Base-by-base conservation (phyloP, 1,140 invertebrate species). In the Ceratosolen fusciceps region DNA sequence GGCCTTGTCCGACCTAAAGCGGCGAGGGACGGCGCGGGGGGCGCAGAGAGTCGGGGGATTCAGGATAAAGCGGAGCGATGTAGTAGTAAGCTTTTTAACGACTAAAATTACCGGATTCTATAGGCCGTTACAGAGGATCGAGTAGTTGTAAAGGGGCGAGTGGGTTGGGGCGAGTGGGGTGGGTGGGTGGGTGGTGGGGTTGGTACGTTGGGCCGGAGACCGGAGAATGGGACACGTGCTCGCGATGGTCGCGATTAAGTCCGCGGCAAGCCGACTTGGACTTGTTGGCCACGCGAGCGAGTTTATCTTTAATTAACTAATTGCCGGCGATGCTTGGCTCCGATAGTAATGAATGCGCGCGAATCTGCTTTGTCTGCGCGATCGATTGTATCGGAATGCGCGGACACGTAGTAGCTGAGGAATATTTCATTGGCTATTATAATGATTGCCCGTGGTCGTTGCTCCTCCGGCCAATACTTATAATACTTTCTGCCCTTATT, bases 251-350 rank as follows among this genome's bases (percentile, higher is more conserved):
- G 26, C 47, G 49, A 72, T 54, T 54, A 54, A 72, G 29, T n/a
- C 19, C 21, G n/a, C n/a, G n/a, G n/a, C n/a, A n/a, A n/a, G n/a
- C n/a, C n/a, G 34, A 0, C 16, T n/a, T 26, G 14, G 21, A 26
- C 7, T n/a, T 43, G 5, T 43, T 12, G 39, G 39, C 3, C 0
- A 39, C 19, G 19, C 29, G 14, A 37, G 31, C 12, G 14, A n/a
- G 29, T 39, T 21, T 58, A 1, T 43, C 74, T 68, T 76, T 76
- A 68, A 68, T 76, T 76, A 76, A 76, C 29, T 68, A 76, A 76
- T 76, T 56, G 74, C 39, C 49, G 49, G 56, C 54, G 62, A 76
- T 76, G 24, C 60, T 12, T 29, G 37, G 70, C 24, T 47, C 1
- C 26, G 39, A 80, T 74, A 80, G 78, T 43, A 72, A 72, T 54